Evolutionary conservation across 2,797 vertebrate species (phyloP).

Genomic region (Pterois miles): DNA sequence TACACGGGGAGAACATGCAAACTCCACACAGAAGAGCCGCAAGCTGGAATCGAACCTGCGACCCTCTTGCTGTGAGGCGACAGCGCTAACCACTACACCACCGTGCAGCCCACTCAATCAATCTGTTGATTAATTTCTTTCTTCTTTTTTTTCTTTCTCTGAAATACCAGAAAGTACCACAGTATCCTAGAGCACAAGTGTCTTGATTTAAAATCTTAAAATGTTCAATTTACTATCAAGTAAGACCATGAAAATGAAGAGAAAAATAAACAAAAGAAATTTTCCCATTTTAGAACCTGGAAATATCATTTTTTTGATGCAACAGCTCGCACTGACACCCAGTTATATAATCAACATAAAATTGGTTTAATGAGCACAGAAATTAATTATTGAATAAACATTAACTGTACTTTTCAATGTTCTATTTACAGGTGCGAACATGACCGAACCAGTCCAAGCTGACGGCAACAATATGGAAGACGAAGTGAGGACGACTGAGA

Average conservation of each 20-base stretch:
- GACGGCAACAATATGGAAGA: conserved; percentile 57
- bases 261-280: background rate
- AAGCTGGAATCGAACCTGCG: too few species aligned
- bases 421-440: conserved; percentile 36
- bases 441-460: background rate
- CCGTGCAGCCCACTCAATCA: too few species aligned
- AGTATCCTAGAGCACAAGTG: too few species aligned
- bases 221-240: too few species aligned
- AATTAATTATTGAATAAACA: background rate
- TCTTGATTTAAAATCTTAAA: too few species aligned
- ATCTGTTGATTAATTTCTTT: background rate
- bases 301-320: background rate
- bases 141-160: background rate
- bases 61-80: too few species aligned
- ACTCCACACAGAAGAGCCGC: too few species aligned
- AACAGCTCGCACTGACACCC: background rate
- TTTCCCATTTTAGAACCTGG: background rate
- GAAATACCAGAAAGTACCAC: too few species aligned
- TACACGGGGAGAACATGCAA: too few species aligned
- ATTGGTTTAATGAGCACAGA: background rate
- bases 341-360: background rate
- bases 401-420: conserved; percentile 2
- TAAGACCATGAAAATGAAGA: too few species aligned
- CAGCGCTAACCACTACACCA: too few species aligned
- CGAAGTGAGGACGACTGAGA: conserved; percentile 22